A percentile compares a stretch with the other conserved stretches of the same genome.
Evolutionary conservation across 2,797 vertebrate species (phyloP).

Genomic region (Hypotaenidia okinawae): DNA sequence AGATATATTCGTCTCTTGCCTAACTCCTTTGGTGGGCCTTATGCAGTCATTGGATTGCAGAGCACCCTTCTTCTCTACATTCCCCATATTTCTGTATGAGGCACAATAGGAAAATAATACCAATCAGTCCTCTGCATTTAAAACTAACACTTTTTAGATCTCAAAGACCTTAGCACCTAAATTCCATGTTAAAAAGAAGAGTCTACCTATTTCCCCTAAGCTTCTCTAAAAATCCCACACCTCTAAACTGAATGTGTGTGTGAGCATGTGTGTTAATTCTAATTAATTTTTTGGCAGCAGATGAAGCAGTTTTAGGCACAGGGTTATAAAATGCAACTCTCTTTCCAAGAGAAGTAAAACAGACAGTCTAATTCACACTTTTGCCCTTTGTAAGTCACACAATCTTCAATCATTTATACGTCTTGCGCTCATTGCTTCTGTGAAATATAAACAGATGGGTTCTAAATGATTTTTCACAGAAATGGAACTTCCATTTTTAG

Average conservation of each 20-base stretch:
- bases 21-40: neutral
- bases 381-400: conserved; percentile 52
- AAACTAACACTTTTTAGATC: neutral
- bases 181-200: neutral
- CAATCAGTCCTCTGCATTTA: neutral
- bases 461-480: conserved; percentile 45
- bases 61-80: neutral
- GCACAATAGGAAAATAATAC: neutral
- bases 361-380: conserved; percentile 38
- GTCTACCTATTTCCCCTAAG: neutral
- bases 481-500: conserved; percentile 35
- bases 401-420: conserved; percentile 30
- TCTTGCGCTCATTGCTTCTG: neutral
- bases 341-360: conserved; percentile 31
- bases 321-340: conserved; percentile 4
- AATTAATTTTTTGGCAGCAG: conserved; percentile 37
- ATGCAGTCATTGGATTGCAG: neutral
- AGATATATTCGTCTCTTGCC: neutral
- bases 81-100: neutral
- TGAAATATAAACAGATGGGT: conserved; percentile 61
- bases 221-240: neutral
- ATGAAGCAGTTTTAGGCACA: neutral
- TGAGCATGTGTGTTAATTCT: neutral
- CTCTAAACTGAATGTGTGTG: neutral
- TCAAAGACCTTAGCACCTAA: neutral